phyloP scores from a whole-genome alignment of 2,888 invertebrate species.

The Oegoconia quadripuncta region DNA sequence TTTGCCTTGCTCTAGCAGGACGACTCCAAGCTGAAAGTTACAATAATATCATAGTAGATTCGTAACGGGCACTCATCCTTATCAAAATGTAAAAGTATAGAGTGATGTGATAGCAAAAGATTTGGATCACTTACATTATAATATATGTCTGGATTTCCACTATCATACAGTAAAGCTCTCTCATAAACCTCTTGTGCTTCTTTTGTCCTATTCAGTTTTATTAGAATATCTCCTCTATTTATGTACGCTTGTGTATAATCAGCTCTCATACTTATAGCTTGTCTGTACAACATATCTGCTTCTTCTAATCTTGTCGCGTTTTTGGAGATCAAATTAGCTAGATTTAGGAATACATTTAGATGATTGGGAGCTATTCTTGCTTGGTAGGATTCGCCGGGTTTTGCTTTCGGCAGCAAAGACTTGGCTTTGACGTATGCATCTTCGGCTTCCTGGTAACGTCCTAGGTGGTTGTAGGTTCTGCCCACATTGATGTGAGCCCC shows the following conservation, averaged over 20 bases:
- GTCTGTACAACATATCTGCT: conserved; percentile 95
- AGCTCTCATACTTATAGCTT: conserved; percentile 97
- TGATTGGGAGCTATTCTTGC: conserved; percentile 97
- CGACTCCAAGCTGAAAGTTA: conserved; percentile 90
- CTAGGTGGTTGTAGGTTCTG: conserved; percentile 94
- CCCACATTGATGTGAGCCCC: conserved; percentile 99
- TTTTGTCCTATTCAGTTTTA: conserved; percentile 94
- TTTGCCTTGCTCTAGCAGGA: conserved; percentile 94
- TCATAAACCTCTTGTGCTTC: conserved; percentile 98
- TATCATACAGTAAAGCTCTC: conserved; percentile 94
- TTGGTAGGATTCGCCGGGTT: conserved; percentile 96
- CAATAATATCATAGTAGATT: neutral
- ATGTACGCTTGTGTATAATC: conserved; percentile 98
- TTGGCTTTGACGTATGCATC: conserved; percentile 95
- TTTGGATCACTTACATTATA: conserved; percentile 87
- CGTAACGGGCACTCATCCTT: neutral
- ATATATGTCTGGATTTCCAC: conserved; percentile 95
- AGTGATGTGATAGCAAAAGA: conserved; percentile 2
- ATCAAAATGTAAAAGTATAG: neutral
- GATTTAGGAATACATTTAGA: conserved; percentile 95
- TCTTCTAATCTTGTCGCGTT: conserved; percentile 95
- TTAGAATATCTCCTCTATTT: conserved; percentile 96
- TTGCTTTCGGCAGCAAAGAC: conserved; percentile 92
- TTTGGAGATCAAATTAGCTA: conserved; percentile 96
- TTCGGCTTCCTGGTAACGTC: conserved; percentile 88